Percentiles rank a stretch among this genome's conserved stretches.
Evolutionary conservation across 1,140 invertebrate genomes (phyloP).

Genomic region (Drosophila subobscura): DNA sequence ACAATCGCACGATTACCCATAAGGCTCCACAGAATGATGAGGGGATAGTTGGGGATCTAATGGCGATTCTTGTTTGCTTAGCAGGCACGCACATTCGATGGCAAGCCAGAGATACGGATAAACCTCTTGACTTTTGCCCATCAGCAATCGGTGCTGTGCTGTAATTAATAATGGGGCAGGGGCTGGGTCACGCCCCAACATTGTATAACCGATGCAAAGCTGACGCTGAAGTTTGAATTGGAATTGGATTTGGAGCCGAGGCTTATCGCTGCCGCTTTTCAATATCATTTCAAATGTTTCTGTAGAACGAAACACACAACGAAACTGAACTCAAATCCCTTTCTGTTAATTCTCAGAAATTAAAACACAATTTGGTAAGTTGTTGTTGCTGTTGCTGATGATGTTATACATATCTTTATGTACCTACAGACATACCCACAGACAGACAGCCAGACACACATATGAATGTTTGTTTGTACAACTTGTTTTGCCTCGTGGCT

Average conservation of each 20-base stretch:
- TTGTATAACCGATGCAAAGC: constrained; percentile 42
- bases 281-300: constrained; percentile 70
- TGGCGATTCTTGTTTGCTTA: constrained; percentile 60
- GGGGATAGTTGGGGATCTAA: constrained; percentile 7
- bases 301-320: constrained; percentile 54
- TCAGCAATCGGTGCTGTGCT: constrained; percentile 2
- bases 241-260: constrained; percentile 55
- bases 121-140: constrained; percentile 11
- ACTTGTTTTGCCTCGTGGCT: constrained; percentile 75
- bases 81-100: constrained; percentile 69
- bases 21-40: neutral
- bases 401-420: constrained; percentile 52
- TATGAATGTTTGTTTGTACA: constrained; percentile 50
- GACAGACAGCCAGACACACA: too few relatives aligned
- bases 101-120: constrained; percentile 41
- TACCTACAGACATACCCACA: constrained; percentile 26
- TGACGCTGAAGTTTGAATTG: constrained; percentile 55
- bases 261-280: constrained; percentile 48
- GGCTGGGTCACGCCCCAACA: constrained; percentile 14
- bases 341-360: constrained; percentile 74
- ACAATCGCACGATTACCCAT: constrained; percentile 55
- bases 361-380: constrained; percentile 71
- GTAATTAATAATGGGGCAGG: constrained; percentile 37
- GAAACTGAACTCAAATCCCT: constrained; percentile 34
- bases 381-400: constrained; percentile 49